A percentile compares a stretch with the other conserved stretches of the same genome.
Conservation (phyloP, 2,888 invertebrate genomes). For the Lithosia quadra region DNA sequence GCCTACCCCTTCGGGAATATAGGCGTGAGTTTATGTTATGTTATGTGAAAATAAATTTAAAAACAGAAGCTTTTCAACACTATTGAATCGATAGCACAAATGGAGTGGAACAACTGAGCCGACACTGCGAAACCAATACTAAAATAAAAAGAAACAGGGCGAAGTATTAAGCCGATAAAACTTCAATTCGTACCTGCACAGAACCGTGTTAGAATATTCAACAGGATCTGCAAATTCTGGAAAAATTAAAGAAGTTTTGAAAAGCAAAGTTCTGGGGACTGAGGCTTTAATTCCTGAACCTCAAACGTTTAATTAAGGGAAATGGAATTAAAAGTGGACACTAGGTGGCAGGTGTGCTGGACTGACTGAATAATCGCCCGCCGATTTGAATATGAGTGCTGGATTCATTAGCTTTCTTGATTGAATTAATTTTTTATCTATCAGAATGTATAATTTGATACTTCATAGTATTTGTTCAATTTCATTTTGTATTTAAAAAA, state of each 20-base stretch:
- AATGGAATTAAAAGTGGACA: constrained; percentile 53
- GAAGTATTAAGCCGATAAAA: constrained; percentile 60
- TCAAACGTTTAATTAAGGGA: constrained; percentile 66
- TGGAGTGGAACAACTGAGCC: background rate
- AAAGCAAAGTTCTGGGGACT: constrained; percentile 62
- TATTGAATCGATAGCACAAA: constrained; percentile 9
- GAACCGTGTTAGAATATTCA: constrained; percentile 69
- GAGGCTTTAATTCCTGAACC: constrained; percentile 58
- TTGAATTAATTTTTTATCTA: background rate
- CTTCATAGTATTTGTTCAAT: too few species aligned
- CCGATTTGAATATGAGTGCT: constrained; percentile 19
- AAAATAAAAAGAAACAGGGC: constrained; percentile 55
- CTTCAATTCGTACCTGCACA: constrained; percentile 68
- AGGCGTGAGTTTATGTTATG: too few species aligned
- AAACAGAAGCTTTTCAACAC: background rate
- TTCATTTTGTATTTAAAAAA: too few species aligned
- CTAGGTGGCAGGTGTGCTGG: constrained; percentile 23
- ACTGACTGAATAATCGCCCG: constrained; percentile 23
- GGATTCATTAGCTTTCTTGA: constrained; percentile 13
- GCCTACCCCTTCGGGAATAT: too few species aligned
- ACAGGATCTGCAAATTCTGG: constrained; percentile 59
- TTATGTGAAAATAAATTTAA: background rate
- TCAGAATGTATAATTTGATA: background rate
- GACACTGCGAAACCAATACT: constrained; percentile 31
- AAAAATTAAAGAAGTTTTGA: constrained; percentile 75